Base-by-base conservation (phyloP, 2,888 invertebrate genomes). In the Hypsopygia costalis region DNA sequence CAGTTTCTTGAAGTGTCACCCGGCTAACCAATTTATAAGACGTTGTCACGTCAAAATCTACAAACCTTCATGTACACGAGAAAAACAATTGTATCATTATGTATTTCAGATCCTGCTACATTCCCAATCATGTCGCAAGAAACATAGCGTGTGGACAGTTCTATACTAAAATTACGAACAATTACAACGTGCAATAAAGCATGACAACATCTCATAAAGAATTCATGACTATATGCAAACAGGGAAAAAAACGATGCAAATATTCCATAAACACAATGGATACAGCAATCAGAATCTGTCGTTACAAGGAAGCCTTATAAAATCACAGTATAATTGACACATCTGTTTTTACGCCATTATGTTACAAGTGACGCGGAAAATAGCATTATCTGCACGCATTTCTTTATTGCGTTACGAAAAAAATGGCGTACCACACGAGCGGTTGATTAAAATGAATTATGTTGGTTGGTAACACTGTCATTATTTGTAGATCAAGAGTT, bases 401-500 rank as follows among this genome's bases (percentile, higher is more conserved):
- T 73, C 69, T 73, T 64, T 33, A 33, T 29, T 11, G 8, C 30
- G 11, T 21, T 38, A 33, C 4, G 6, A 12, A 33, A 27, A 32
- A 33, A 36, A 41, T 29, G 36, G 11, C n/a, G 1, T 25, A 25
- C 25, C 7, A 25, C 25, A 25, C 25, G n/a, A 22, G 45, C 43
- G 51, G 40, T 63, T 69, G 73, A 76, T 78, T 79, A 74, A 74
- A 68, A 73, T 69, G 67, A 71, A 73, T 76, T 72, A 76, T 71
- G 67, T 68, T 76, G 72, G 72, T 69, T 66, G 53, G 64, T 69
- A 60, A 63, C 69, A 64, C 68, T 61, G 69, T 79, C 69, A 82
- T 85, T 85, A 85, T 83, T 81, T 82, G 75, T 82, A 77, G 80
- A 85, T 85, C 79, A 83, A 69, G 70, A 63, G 65, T 60, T 55